These are phyloP conservation scores for Stegana nigrithorax DNA, from an alignment of 2,888 invertebrate genomes.

Conservation along the genomic window DNA sequence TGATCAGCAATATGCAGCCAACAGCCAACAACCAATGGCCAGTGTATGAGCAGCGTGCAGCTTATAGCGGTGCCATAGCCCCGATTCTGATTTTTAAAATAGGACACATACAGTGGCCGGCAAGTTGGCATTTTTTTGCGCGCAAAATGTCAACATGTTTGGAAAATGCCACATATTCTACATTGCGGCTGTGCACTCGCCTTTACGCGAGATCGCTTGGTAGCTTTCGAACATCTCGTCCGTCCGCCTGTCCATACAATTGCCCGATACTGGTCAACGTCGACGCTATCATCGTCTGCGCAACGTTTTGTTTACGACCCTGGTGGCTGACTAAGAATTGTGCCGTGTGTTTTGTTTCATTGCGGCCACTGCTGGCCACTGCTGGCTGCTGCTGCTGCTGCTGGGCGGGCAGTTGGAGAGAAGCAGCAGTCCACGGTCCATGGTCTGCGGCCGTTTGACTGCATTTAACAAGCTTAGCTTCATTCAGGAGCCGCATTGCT, in stretches of 20 bases:
- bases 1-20: conserved; percentile 29
- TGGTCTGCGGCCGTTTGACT: no score
- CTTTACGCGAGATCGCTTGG: no score
- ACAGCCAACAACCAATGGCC: no score
- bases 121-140: conserved; percentile 62
- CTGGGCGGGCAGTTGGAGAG: background rate
- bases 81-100: conserved; percentile 63
- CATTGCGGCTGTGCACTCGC: conserved; percentile 64
- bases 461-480: conserved; percentile 39
- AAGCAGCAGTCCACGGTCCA: no score
- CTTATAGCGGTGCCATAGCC: no score
- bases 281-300: conserved; percentile 32
- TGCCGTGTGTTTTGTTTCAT: background rate
- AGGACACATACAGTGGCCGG: conserved; percentile 64
- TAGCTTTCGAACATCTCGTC: conserved; percentile 24
- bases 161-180: conserved; percentile 66
- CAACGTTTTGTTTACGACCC: conserved; percentile 57
- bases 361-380: conserved; percentile 24
- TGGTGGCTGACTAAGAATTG: conserved; percentile 39
- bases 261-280: conserved; percentile 20
- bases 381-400: conserved; percentile 26
- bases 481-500: conserved; percentile 63
- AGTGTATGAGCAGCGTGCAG: no score
- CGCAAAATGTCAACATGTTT: conserved; percentile 65
- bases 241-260: background rate